phyloP scores from a whole-genome alignment of 1,140 invertebrate genomes.

The Globodera rostochiensis region DNA sequence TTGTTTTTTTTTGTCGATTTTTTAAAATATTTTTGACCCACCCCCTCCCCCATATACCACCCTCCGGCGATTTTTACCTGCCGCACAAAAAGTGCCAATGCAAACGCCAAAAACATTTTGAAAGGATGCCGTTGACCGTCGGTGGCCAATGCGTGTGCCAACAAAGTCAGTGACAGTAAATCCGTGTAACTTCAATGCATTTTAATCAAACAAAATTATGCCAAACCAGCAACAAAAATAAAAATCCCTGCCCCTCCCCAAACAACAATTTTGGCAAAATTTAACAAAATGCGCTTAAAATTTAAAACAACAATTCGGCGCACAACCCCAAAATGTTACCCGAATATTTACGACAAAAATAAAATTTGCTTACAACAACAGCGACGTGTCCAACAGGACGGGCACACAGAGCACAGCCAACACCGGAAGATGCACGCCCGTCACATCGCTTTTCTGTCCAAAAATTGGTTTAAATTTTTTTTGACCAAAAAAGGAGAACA shows the following conservation, averaged over 20 bases:
- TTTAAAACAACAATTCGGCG: too few species aligned
- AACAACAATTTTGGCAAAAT: too few species aligned
- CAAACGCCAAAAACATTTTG: conserved; percentile 47
- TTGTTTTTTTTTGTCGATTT: background rate
- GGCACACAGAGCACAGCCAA: conserved; percentile 75
- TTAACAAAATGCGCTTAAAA: too few species aligned
- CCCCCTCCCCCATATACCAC: too few species aligned
- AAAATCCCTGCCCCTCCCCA: too few species aligned
- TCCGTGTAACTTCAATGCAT: conserved; percentile 78
- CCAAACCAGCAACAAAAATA: background rate
- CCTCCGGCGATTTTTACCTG: conserved; percentile 69
- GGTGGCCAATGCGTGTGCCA: conserved; percentile 44
- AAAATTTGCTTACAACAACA: conserved; percentile 73
- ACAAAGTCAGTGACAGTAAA: conserved; percentile 71
- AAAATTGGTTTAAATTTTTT: too few species aligned
- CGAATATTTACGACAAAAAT: background rate
- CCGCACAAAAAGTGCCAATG: conserved; percentile 76
- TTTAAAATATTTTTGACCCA: too few species aligned
- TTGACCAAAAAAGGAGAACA: too few species aligned
- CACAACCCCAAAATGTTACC: too few species aligned
- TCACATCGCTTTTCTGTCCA: too few species aligned
- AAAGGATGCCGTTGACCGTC: conserved; percentile 10
- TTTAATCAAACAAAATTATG: background rate
- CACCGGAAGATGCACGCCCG: background rate
- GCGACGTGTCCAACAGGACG: conserved; percentile 87